Evolutionary conservation across 2,797 vertebrate genomes (phyloP).

Genomic region (Streptopelia turtur): DNA sequence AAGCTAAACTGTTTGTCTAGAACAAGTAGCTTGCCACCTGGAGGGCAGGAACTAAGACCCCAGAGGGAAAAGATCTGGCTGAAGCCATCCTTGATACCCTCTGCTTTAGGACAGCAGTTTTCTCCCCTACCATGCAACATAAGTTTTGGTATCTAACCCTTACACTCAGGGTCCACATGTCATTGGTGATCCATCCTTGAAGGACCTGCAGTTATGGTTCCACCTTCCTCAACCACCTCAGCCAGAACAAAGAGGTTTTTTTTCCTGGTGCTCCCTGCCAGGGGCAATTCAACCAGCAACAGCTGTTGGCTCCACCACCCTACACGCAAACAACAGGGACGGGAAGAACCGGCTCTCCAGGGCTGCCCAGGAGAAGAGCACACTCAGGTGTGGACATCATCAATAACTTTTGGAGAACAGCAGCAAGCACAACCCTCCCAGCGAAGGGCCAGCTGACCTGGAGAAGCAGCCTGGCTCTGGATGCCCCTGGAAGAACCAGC

Average conservation of each 20-base stretch:
- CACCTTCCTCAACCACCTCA: neutral
- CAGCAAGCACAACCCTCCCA: neutral
- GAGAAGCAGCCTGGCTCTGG: neutral
- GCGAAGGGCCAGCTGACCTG: neutral
- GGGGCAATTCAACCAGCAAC: neutral
- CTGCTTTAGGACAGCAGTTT: neutral
- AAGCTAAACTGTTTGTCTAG: neutral
- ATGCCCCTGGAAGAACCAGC: neutral
- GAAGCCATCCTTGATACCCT: neutral
- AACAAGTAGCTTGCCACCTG: neutral
- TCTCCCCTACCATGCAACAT: neutral
- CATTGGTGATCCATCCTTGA: neutral
- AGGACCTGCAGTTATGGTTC: neutral
- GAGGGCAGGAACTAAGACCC: neutral
- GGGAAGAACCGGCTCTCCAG: neutral
- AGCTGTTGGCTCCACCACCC: neutral
- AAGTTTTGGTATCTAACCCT: neutral
- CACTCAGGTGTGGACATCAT: neutral
- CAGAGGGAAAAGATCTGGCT: neutral
- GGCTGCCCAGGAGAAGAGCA: neutral
- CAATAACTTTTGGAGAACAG: neutral
- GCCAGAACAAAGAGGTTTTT: neutral
- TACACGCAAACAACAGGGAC: neutral
- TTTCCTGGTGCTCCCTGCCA: neutral
- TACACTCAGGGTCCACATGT: neutral